A percentile compares a stretch with the other conserved stretches of the same genome.
These are phyloP conservation scores for Adrianichthys oophorus DNA, from an alignment of 2,797 vertebrate genomes.

Conservation along the genomic window DNA sequence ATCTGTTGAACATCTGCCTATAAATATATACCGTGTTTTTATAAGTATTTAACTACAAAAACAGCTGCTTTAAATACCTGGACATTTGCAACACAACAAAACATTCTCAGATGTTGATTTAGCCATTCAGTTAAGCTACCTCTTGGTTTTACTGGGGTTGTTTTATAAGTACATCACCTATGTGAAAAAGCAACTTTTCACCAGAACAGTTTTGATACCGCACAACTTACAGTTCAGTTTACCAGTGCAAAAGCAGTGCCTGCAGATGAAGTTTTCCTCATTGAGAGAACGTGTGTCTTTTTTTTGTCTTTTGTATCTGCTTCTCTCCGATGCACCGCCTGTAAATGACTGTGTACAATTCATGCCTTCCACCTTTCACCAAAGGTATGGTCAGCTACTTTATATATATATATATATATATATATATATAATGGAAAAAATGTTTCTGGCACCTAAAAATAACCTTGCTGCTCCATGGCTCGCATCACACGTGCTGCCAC, in stretches of 20 bases:
- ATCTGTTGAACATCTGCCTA: conserved; percentile 62
- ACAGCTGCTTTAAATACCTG: conserved; percentile 71
- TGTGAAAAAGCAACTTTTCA: conserved; percentile 59
- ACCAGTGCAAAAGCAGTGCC: conserved; percentile 65
- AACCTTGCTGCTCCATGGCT: conserved; percentile 49
- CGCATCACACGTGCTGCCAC: conserved; percentile 37
- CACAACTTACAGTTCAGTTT: conserved; percentile 48
- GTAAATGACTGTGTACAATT: conserved; percentile 49
- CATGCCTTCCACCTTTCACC: conserved; percentile 66
- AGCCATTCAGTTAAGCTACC: conserved; percentile 78
- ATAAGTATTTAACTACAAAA: conserved; percentile 71
- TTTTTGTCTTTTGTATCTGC: conserved; percentile 29
- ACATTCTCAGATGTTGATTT: conserved; percentile 69
- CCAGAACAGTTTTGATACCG: conserved; percentile 54
- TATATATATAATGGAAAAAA: conserved; percentile 26
- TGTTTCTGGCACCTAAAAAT: conserved; percentile 63
- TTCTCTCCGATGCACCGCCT: conserved; percentile 57
- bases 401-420: too few species aligned
- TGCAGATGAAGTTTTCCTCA: conserved; percentile 55
- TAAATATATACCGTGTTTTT: conserved; percentile 50
- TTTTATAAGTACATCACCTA: conserved; percentile 67
- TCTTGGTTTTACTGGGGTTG: conserved; percentile 72
- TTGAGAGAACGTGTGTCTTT: conserved; percentile 18
- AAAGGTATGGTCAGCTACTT: conserved; percentile 66
- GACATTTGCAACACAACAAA: conserved; percentile 62